These are phyloP conservation scores for Macroglossus sobrinus DNA, from an alignment of 2,113 vertebrate genomes.

Conservation along the genomic window DNA sequence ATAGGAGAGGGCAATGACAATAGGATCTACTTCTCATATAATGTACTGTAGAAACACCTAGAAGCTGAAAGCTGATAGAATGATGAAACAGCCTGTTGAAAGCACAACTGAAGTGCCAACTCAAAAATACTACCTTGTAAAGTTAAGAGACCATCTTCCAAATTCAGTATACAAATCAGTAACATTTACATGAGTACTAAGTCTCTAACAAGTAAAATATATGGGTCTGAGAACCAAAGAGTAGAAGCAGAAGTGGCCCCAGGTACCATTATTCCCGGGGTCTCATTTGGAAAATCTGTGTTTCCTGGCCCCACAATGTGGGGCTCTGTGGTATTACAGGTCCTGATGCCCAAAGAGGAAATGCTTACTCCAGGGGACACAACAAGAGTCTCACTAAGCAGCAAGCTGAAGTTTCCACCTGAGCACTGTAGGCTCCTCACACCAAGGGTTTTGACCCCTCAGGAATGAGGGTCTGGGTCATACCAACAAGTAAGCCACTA, in stretches of 20 bases:
- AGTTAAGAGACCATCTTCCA: neutral
- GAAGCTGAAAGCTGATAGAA: neutral
- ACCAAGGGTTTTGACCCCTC: neutral
- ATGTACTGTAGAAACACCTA: neutral
- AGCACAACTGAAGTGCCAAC: neutral
- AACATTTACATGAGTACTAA: neutral
- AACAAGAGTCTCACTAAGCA: neutral
- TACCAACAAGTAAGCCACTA: neutral
- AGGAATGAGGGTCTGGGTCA: neutral
- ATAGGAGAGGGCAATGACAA: neutral
- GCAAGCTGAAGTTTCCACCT: neutral
- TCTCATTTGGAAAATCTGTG: neutral
- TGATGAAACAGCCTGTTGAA: neutral
- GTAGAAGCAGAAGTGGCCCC: neutral
- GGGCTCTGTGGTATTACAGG: neutral
- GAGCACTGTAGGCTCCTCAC: neutral
- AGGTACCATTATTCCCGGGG: neutral
- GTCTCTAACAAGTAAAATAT: neutral
- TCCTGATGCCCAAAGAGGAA: neutral
- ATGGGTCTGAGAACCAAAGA: neutral
- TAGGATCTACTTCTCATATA: neutral
- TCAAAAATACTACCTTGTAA: neutral
- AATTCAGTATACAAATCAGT: neutral
- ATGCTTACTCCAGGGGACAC: neutral
- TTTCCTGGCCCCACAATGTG: neutral